phyloP scores from a whole-genome alignment of 2,888 invertebrate species.

The Bugulina stolonifera region DNA sequence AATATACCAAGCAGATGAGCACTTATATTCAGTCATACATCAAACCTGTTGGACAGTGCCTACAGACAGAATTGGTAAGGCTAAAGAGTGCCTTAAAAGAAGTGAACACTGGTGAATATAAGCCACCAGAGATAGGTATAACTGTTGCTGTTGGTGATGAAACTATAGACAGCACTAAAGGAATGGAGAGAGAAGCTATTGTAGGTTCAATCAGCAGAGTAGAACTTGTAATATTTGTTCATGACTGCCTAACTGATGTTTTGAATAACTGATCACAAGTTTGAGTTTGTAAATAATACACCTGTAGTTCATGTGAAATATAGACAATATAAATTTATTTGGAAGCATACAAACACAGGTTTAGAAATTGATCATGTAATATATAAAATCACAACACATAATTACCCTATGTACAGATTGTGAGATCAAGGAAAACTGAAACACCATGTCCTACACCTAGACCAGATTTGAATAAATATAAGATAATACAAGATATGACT shows the following conservation, averaged over 20 bases:
- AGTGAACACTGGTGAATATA: background rate
- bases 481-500: too few species aligned
- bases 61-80: background rate
- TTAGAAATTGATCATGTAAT: background rate
- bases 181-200: background rate
- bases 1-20: background rate
- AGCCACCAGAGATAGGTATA: background rate
- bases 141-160: background rate
- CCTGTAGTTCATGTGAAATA: too few species aligned
- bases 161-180: background rate
- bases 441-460: too few species aligned
- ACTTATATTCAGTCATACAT: background rate
- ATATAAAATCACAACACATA: too few species aligned
- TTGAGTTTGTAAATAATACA: too few species aligned
- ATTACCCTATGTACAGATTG: background rate
- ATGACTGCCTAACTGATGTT: constrained; percentile 6
- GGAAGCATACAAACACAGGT: background rate
- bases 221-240: background rate
- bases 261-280: too few species aligned
- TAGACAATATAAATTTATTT: background rate
- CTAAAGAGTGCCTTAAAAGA: background rate
- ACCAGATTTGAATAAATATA: too few species aligned
- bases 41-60: background rate
- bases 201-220: background rate
- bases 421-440: constrained; percentile 21